phyloP scores from a whole-genome alignment of 2,888 invertebrate genomes.

The Nebria salina region DNA sequence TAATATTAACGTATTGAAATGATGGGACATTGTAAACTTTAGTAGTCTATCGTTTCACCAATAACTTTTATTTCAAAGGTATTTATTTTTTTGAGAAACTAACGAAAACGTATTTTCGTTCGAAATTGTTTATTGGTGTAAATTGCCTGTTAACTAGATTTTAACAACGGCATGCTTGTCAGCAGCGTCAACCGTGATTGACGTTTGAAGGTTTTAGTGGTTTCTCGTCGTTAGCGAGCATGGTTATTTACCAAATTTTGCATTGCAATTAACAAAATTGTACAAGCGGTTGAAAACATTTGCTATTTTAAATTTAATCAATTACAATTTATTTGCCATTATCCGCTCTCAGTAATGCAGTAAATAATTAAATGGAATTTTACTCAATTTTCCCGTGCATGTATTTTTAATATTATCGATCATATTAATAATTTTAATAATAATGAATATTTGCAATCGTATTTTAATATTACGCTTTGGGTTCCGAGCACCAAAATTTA shows the following conservation, averaged over 20 bases:
- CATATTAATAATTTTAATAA: no score
- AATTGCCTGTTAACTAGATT: neutral
- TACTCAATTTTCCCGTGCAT: no score
- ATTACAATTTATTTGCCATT: neutral
- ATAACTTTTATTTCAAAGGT: neutral
- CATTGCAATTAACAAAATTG: neutral
- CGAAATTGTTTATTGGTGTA: neutral
- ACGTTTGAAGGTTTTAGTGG: conserved; percentile 1
- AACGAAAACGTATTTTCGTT: neutral
- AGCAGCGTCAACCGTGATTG: neutral
- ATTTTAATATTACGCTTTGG: no score
- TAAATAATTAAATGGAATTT: no score
- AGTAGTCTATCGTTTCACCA: neutral
- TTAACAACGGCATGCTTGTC: neutral
- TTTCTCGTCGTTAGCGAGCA: neutral
- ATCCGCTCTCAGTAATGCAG: no score
- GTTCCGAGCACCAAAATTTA: no score
- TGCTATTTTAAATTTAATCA: neutral
- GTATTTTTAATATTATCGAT: no score
- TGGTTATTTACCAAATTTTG: neutral
- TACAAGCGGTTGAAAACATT: neutral
- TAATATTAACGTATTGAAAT: neutral
- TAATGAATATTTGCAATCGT: no score
- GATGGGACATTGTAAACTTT: no score
- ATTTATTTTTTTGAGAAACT: no score